A percentile compares a stretch with the other conserved stretches of the same genome.
Conservation (phyloP, 1,140 invertebrate genomes). For the Rhizoglyphus robini region DNA sequence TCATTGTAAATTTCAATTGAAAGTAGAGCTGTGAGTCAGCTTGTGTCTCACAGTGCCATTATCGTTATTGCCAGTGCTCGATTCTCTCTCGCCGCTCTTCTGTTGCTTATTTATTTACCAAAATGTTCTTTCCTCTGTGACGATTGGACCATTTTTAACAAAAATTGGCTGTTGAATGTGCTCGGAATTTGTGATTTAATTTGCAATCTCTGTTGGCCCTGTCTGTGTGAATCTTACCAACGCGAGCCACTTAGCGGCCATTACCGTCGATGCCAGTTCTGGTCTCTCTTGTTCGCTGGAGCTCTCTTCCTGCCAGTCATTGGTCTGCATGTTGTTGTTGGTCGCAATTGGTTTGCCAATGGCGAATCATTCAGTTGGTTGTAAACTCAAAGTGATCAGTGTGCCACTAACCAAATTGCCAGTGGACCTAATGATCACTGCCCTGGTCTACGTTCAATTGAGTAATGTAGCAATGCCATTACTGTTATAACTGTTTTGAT, state of each 20-base stretch:
- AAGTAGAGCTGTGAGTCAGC: background rate
- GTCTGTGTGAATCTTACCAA: background rate
- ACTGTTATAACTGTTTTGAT: too few relatives aligned
- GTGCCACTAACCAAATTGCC: too few relatives aligned
- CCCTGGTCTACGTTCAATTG: too few relatives aligned
- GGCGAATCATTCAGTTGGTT: too few relatives aligned
- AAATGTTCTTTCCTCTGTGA: background rate
- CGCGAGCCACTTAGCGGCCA: slow-evolving; percentile 6
- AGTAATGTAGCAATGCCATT: too few relatives aligned
- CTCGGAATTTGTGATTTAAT: slow-evolving; percentile 14
- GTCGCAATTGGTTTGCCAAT: background rate
- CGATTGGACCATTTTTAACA: background rate
- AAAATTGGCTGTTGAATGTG: slow-evolving; percentile 12
- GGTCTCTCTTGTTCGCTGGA: background rate
- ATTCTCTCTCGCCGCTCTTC: background rate
- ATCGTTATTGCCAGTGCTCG: background rate
- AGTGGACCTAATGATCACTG: too few relatives aligned
- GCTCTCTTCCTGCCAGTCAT: background rate
- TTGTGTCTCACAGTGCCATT: background rate
- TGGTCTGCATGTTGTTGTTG: background rate
- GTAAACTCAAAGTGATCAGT: too few relatives aligned
- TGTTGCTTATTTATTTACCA: background rate
- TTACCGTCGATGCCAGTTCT: slow-evolving; percentile 5
- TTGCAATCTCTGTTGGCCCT: background rate
- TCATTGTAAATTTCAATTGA: background rate